Evolutionary conservation across 2,113 vertebrate genomes (phyloP).

Genomic region (Sterrhoptilus dennistouni): DNA sequence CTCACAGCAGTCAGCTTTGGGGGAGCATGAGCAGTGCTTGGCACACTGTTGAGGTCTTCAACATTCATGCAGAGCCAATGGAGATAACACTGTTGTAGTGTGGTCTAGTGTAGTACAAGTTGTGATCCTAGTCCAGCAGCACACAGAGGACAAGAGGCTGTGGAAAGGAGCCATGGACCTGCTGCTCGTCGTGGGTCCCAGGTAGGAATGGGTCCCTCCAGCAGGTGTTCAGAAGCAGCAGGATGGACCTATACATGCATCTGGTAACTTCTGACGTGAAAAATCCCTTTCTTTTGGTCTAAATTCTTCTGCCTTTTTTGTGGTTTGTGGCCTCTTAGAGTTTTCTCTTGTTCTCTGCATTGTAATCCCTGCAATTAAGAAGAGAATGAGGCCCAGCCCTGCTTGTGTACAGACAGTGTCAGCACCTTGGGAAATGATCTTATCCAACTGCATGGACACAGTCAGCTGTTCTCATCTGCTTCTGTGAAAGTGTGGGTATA

Average conservation of each 20-base stretch:
- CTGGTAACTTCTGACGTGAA: background rate
- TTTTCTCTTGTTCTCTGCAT: background rate
- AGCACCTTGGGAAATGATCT: background rate
- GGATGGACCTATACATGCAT: fast-evolving
- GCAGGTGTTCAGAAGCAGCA: background rate
- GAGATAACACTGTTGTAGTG: fast-evolving
- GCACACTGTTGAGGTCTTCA: background rate
- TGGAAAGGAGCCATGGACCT: background rate
- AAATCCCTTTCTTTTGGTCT: background rate
- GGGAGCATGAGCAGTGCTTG: fast-evolving
- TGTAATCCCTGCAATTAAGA: background rate
- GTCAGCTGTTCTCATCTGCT: background rate
- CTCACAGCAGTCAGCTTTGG: background rate
- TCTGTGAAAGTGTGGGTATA: background rate
- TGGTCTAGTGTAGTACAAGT: background rate
- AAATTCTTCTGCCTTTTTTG: background rate
- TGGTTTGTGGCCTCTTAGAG: background rate
- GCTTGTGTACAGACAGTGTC: background rate
- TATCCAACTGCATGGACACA: background rate
- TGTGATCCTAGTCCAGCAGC: background rate
- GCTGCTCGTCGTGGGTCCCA: fast-evolving
- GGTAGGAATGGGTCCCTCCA: background rate
- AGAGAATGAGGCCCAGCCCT: background rate
- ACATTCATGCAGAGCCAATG: fast-evolving
- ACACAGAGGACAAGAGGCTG: background rate